A percentile compares a stretch with the other conserved stretches of the same genome.
phyloP scores from a whole-genome alignment of 2,113 vertebrate genomes.

The Muscicapa adusta region DNA sequence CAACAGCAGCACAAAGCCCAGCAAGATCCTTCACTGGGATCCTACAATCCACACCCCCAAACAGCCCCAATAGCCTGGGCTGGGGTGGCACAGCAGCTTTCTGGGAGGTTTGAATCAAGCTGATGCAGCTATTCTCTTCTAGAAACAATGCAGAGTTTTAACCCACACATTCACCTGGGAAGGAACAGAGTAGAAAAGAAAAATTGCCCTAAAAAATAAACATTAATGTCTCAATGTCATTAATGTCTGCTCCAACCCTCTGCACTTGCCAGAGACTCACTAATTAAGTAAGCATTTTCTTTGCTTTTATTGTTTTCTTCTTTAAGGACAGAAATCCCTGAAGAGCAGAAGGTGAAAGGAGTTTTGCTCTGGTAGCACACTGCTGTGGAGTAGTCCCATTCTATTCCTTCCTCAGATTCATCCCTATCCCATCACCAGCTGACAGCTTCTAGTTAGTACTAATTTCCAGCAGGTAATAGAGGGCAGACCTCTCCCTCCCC shows the following conservation, averaged over 20 bases:
- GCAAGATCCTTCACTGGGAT: neutral
- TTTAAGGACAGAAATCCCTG: neutral
- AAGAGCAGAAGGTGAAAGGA: neutral
- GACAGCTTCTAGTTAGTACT: neutral
- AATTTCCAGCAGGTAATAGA: neutral
- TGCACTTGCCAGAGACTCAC: neutral
- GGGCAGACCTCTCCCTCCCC: neutral
- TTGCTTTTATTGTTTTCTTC: neutral
- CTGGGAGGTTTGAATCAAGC: neutral
- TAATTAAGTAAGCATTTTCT: neutral
- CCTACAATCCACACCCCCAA: accelerated
- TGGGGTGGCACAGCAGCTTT: neutral
- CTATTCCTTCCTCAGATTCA: neutral
- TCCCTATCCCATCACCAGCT: neutral
- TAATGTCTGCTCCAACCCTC: neutral
- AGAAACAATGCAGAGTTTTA: neutral
- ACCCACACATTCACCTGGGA: neutral
- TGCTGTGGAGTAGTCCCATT: neutral
- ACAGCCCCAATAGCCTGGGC: neutral
- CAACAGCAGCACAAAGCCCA: neutral
- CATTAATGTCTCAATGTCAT: neutral
- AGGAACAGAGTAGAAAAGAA: neutral
- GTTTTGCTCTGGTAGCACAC: neutral
- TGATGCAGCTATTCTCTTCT: neutral
- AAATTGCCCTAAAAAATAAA: neutral